Evolutionary conservation across 2,797 vertebrate genomes (phyloP).

Genomic region (Ptychobarbus kaznakovi): DNA sequence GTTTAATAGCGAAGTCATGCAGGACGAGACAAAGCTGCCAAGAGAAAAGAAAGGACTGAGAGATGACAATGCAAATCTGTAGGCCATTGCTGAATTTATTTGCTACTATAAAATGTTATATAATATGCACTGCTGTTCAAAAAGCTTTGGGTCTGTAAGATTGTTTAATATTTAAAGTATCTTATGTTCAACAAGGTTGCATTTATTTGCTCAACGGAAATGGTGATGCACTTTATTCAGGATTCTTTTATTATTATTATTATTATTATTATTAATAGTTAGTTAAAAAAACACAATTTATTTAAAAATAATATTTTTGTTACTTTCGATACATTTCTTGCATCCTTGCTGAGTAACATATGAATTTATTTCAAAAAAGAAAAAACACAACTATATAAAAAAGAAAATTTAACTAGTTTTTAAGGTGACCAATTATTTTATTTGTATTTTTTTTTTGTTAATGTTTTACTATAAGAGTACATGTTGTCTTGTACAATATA

Average conservation of each 20-base stretch:
- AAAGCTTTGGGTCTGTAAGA: background rate
- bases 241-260: background rate
- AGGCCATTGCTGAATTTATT: background rate
- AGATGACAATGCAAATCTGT: conserved; percentile 1
- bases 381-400: background rate
- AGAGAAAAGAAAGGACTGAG: conserved; percentile 3
- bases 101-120: background rate
- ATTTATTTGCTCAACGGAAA: background rate
- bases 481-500: background rate
- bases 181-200: background rate
- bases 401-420: background rate
- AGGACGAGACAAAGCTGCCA: background rate
- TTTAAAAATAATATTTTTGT: background rate
- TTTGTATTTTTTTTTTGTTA: background rate
- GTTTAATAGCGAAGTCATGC: conserved; percentile 15
- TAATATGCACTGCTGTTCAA: background rate
- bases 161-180: background rate
- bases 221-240: background rate
- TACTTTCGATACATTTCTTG: background rate
- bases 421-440: too few relatives aligned
- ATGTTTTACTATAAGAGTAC: background rate
- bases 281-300: background rate
- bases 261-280: too few relatives aligned
- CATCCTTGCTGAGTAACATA: background rate
- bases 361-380: too few relatives aligned